phyloP scores from a whole-genome alignment of 1,140 invertebrate species.

The Drosophila azteca region DNA sequence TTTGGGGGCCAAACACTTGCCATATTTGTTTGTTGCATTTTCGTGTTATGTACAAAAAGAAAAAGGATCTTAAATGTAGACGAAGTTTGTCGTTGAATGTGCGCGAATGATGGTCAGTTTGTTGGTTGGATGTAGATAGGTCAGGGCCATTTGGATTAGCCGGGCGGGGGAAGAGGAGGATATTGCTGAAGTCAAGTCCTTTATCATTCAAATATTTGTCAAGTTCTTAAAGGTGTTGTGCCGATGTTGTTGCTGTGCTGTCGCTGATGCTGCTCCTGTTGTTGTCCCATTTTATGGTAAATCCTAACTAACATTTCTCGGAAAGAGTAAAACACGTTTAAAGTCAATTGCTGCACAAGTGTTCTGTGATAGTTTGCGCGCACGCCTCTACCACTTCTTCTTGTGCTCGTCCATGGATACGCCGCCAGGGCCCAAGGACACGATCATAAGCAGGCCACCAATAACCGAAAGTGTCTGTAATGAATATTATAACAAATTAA shows the following conservation, averaged over 20 bases:
- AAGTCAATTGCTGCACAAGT: conserved; percentile 54
- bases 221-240: conserved; percentile 50
- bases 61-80: conserved; percentile 60
- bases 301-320: conserved; percentile 75
- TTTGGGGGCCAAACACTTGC: conserved; percentile 47
- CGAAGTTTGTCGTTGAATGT: conserved; percentile 72
- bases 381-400: conserved; percentile 94
- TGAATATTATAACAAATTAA: not conserved
- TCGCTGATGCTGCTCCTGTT: conserved; percentile 68
- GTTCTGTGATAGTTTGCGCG: conserved; percentile 18
- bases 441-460: conserved; percentile 99
- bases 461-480: conserved; percentile 98
- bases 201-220: conserved; percentile 60
- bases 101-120: conserved; percentile 58
- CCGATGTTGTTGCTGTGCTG: conserved; percentile 33
- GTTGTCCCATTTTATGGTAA: conserved; percentile 76
- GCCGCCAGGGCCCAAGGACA: conserved; percentile 98
- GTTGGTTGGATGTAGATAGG: conserved; percentile 25
- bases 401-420: conserved; percentile 99
- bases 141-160: conserved; percentile 30
- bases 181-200: conserved; percentile 74
- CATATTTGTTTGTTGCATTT: conserved; percentile 40
- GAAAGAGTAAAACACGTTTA: conserved; percentile 66
- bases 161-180: conserved; percentile 25
- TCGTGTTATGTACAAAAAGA: conserved; percentile 73